Percentiles rank a stretch among this genome's conserved stretches.
Conservation (phyloP, 2,797 vertebrate genomes). For the Brachyalestes nurse region DNA sequence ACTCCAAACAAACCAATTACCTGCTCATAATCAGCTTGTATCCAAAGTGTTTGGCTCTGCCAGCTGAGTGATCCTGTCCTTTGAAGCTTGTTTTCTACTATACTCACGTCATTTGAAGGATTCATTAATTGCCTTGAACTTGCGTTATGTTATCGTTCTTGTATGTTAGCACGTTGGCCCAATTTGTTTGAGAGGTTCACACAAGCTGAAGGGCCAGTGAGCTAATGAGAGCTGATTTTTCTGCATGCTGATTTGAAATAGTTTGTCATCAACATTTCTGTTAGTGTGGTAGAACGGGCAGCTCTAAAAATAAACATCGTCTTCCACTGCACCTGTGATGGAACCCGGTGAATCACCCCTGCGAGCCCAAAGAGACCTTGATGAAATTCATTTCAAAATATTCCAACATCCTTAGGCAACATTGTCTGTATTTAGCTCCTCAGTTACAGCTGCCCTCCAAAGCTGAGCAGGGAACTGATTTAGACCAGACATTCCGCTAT, state of each 20-base stretch:
- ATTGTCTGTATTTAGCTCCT: constrained; percentile 29
- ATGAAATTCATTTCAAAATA: constrained; percentile 37
- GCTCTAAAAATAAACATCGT: constrained; percentile 35
- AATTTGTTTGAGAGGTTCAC: background rate
- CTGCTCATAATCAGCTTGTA: constrained; percentile 29
- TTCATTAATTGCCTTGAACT: constrained; percentile 23
- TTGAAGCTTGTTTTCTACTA: constrained; percentile 34
- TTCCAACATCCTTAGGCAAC: constrained; percentile 10
- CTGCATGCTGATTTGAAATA: background rate
- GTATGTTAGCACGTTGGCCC: background rate
- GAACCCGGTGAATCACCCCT: constrained; percentile 29
- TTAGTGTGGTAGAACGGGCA: constrained; percentile 1
- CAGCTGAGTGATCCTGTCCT: constrained; percentile 46
- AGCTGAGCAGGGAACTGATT: constrained; percentile 8
- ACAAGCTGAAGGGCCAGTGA: constrained; percentile 8
- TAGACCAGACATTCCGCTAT: constrained; percentile 32
- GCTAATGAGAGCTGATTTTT: constrained; percentile 21
- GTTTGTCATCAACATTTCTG: background rate
- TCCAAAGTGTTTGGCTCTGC: constrained; percentile 50
- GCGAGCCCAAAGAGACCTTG: constrained; percentile 26
- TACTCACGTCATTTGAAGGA: constrained; percentile 19
- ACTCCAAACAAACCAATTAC: constrained; percentile 28
- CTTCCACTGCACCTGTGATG: constrained; percentile 9
- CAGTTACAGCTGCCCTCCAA: constrained; percentile 28
- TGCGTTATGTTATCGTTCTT: constrained; percentile 10